Percentiles rank a stretch among this genome's conserved stretches.
Conservation (phyloP, 2,797 vertebrate genomes). For the Trachurus trachurus region DNA sequence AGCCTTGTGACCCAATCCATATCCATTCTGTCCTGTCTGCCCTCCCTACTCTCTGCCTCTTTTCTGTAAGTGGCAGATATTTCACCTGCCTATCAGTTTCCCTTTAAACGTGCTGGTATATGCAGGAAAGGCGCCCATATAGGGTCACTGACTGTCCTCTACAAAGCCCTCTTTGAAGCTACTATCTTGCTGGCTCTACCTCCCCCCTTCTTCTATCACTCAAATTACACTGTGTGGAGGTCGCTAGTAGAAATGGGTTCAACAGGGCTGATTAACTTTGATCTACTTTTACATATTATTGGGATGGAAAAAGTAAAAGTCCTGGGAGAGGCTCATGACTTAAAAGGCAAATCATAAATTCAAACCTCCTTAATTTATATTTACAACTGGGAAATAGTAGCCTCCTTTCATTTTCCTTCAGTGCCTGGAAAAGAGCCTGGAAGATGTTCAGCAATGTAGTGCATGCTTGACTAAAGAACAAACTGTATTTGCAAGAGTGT, state of each 20-base stretch:
- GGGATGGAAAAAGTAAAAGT: constrained; percentile 47
- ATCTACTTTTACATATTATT: constrained; percentile 68
- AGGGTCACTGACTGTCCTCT: constrained; percentile 87
- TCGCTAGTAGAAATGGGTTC: constrained; percentile 68
- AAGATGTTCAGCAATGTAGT: constrained; percentile 39
- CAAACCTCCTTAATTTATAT: constrained; percentile 51
- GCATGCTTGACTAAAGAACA: constrained; percentile 19
- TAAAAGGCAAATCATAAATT: constrained; percentile 56
- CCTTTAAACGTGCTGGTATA: constrained; percentile 87
- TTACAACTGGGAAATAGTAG: constrained; percentile 54
- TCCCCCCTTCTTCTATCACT: constrained; percentile 73
- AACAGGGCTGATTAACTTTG: constrained; percentile 73
- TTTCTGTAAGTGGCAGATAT: constrained; percentile 88
- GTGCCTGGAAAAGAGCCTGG: constrained; percentile 41
- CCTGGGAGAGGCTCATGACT: constrained; percentile 25
- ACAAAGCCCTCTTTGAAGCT: constrained; percentile 73
- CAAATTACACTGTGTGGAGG: constrained; percentile 80
- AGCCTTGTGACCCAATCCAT: constrained; percentile 88
- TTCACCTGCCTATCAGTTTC: constrained; percentile 88
- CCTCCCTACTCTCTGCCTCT: constrained; percentile 82
- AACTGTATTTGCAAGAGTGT: constrained; percentile 33
- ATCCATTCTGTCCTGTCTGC: constrained; percentile 85
- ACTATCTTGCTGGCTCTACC: constrained; percentile 74
- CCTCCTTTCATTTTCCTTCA: constrained; percentile 50
- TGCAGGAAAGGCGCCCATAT: constrained; percentile 88